phyloP scores from a whole-genome alignment of 1,140 invertebrate genomes.

The Akabosia matsudoensis region DNA sequence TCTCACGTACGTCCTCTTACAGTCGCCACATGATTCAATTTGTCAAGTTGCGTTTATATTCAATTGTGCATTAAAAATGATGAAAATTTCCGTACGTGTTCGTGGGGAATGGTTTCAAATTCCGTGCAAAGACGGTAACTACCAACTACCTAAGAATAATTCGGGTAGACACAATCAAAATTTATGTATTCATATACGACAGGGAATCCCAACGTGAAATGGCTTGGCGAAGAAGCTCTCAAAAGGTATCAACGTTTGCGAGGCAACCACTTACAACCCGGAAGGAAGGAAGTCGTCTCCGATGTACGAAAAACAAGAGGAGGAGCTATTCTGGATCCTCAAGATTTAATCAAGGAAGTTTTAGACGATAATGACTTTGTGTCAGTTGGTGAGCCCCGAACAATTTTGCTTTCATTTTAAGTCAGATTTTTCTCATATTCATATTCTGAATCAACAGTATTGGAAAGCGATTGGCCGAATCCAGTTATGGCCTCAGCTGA shows the following conservation, averaged over 20 bases:
- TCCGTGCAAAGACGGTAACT: conserved; percentile 59
- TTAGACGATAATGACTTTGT: conserved; percentile 66
- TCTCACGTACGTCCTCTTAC: too few species aligned
- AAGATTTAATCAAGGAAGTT: conserved; percentile 59
- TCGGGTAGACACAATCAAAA: not conserved
- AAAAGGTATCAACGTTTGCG: conserved; percentile 56
- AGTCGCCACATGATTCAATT: too few species aligned
- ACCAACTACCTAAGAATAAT: too few species aligned
- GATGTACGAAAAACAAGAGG: conserved; percentile 62
- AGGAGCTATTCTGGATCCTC: conserved; percentile 61
- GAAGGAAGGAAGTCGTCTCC: conserved; percentile 53
- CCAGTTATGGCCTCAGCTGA: conserved; percentile 57
- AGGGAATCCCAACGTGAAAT: conserved; percentile 55
- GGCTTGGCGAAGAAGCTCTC: conserved; percentile 61
- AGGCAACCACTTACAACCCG: conserved; percentile 45
- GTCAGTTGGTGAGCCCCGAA: conserved; percentile 61
- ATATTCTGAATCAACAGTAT: conserved; percentile 50
- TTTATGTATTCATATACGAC: too few species aligned
- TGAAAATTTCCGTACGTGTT: conserved; percentile 64
- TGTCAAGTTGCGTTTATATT: not conserved
- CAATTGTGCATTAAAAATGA: conserved; percentile 43
- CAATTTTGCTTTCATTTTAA: conserved; percentile 8
- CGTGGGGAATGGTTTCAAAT: conserved; percentile 64
- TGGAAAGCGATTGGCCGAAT: conserved; percentile 59
- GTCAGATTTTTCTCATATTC: not conserved